Evolutionary conservation across 2,113 vertebrate genomes (phyloP), one percentile per base, ranked within the genome.

Genomic region (Macquaria ambigua): DNA sequence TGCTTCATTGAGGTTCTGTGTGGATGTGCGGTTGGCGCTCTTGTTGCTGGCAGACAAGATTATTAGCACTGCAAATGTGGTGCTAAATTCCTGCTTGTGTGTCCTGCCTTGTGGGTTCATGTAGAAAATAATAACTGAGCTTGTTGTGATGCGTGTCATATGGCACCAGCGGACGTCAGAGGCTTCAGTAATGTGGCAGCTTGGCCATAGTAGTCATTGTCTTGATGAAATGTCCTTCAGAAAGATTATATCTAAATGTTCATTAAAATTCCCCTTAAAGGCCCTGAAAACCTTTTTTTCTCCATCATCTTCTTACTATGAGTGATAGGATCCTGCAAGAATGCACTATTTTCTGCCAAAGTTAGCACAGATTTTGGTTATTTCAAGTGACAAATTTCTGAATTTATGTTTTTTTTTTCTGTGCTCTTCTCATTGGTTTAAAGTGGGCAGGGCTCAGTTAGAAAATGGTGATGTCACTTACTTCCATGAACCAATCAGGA

Each of bases 1-100:
- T 46, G 14, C 34, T 81, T 64, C 25, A 58, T 0, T 16, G 34
- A 48, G 14, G 20, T 63, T 85, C 77, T 68, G 21, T 77, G 21
- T 76, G 37, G 18, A 67, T 79, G 43, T 73, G 41, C 16, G 11
- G 2, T 74, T 66, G 31, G 34, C 39, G 5, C 61, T 52, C 48
- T 31, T 74, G 28, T 71, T 70, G 43, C 43, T 66, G 43, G 53
- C 25, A 61, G 25, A 81, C 20, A 18, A 12, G 15, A 8, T 37
- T 46, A 73, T 87, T 71, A 64, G 39, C 11, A 15, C 34, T 70
- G 20, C 50, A 77, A 67, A 86, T 39, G 9, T n/a, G 11, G 25
- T 8, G 18, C 10, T 37, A 34, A 37, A 41, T 58, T 53, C 21
- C 46, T 39, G 52, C 18, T 53, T 31, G 25, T 4, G 11, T 23